Evolutionary conservation across 1,140 invertebrate species (phyloP).

Genomic region (Bombyx mandarina): DNA sequence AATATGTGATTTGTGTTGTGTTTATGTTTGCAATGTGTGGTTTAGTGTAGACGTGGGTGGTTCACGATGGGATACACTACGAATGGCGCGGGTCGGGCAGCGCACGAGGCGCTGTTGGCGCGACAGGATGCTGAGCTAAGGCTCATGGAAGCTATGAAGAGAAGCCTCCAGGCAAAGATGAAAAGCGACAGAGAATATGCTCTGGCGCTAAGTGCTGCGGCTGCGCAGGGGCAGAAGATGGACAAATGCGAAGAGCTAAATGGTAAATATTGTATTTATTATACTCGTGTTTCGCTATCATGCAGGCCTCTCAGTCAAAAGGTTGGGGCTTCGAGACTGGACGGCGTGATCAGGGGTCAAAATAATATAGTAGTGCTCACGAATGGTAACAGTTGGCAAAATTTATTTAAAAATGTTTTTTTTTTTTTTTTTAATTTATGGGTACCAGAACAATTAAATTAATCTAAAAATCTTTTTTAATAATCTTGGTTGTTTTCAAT

Average conservation of each 20-base stretch:
- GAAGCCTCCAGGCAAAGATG: slow-evolving; percentile 86
- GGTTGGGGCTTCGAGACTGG: too few species aligned
- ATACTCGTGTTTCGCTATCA: too few species aligned
- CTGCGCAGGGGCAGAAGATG: slow-evolving; percentile 86
- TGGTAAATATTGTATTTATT: slow-evolving; percentile 61
- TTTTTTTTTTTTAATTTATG: too few species aligned
- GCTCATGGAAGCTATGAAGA: slow-evolving; percentile 89
- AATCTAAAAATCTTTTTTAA: too few species aligned
- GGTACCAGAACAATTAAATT: too few species aligned
- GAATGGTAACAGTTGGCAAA: too few species aligned
- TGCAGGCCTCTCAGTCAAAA: too few species aligned
- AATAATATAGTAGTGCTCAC: too few species aligned
- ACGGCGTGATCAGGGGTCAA: too few species aligned
- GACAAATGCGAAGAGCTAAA: slow-evolving; percentile 84
- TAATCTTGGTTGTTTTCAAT: too few species aligned
- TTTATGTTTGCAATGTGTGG: slow-evolving; percentile 58
- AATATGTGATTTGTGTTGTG: slow-evolving; percentile 61
- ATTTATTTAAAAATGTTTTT: too few species aligned
- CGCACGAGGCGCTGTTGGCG: slow-evolving; percentile 87
- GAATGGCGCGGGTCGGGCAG: slow-evolving; percentile 83
- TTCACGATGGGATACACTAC: slow-evolving; percentile 87
- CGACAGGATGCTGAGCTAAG: slow-evolving; percentile 93
- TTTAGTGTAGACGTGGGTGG: slow-evolving; percentile 38
- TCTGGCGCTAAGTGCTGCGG: slow-evolving; percentile 81
- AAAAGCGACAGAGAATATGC: slow-evolving; percentile 94